Conservation (phyloP, 2,888 invertebrate species). For the Syritta pipiens region DNA sequence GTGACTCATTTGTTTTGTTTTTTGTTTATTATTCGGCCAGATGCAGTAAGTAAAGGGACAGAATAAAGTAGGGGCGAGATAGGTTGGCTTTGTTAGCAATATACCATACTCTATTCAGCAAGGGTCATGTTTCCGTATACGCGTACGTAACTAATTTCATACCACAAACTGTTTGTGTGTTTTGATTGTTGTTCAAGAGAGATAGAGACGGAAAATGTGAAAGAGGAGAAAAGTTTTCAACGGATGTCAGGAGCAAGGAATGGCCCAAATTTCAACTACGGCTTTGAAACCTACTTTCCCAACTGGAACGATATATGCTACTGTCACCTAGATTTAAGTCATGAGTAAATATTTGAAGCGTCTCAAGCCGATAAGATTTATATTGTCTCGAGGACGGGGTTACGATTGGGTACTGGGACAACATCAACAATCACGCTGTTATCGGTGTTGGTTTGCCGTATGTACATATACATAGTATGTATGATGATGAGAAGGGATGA, state of each 20-base stretch:
- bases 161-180: conserved; percentile 37
- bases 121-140: background rate
- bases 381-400: conserved; percentile 19
- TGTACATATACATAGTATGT: no score
- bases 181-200: background rate
- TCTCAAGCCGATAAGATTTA: conserved; percentile 57
- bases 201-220: background rate
- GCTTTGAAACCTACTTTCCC: conserved; percentile 24
- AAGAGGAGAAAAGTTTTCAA: background rate
- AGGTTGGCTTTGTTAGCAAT: background rate
- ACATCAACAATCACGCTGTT: no score
- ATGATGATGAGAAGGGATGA: no score
- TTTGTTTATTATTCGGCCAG: conserved; percentile 36
- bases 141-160: conserved; percentile 41
- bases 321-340: conserved; percentile 41
- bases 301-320: conserved; percentile 12
- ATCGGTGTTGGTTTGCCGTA: no score
- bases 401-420: no score
- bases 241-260: conserved; percentile 34
- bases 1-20: no score
- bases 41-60: conserved; percentile 30
- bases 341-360: conserved; percentile 57
- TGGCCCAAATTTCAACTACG: conserved; percentile 26
- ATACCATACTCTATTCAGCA: no score
- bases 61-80: conserved; percentile 16